phyloP scores from a whole-genome alignment of 2,113 vertebrate genomes.

The Tachycineta bicolor region DNA sequence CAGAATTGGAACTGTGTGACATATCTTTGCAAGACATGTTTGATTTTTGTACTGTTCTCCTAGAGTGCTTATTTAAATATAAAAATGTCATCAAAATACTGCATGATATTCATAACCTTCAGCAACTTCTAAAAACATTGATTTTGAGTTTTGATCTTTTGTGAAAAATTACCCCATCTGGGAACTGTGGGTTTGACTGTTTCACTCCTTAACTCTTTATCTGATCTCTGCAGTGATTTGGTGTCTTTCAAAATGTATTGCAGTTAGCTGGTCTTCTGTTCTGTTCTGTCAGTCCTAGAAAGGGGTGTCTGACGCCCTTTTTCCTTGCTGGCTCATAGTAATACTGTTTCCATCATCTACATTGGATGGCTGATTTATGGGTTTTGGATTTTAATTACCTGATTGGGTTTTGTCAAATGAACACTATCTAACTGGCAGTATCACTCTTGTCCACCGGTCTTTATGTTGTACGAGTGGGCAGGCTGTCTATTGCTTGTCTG shows the following conservation, averaged over 20 bases:
- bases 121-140: neutral
- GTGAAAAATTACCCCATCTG: neutral
- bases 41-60: neutral
- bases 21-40: neutral
- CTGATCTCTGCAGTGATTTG: neutral
- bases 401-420: neutral
- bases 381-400: neutral
- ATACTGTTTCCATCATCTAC: neutral
- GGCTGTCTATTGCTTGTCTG: neutral
- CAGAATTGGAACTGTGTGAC: neutral
- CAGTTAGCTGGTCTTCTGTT: neutral
- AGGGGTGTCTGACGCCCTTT: neutral
- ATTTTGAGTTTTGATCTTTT: constrained; percentile 24
- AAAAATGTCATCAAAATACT: constrained; percentile 9
- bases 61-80: constrained; percentile 3
- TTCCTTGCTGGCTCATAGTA: neutral
- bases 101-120: neutral
- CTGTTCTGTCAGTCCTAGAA: neutral
- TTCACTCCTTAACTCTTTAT: neutral
- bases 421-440: neutral
- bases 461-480: neutral
- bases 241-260: neutral
- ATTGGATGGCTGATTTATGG: neutral
- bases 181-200: neutral
- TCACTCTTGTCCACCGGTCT: neutral